Evolutionary conservation across 2,888 invertebrate genomes (phyloP), one percentile per base, ranked within the genome.

Genomic region (Drosophila flavopinicola): DNA sequence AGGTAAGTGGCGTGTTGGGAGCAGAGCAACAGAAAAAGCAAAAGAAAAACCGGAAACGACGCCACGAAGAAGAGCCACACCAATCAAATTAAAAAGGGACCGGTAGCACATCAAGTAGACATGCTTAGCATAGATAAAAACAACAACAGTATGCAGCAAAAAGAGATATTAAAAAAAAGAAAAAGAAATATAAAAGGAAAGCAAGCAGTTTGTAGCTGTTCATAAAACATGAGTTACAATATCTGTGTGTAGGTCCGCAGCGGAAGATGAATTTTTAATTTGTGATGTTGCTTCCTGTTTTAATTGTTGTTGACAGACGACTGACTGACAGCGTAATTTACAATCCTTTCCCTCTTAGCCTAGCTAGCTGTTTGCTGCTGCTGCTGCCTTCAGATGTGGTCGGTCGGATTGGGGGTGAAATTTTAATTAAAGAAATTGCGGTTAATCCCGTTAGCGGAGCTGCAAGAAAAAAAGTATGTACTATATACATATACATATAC

Each of bases 381-480:
- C 4, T n/a, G n/a, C n/a, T 20, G 29, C 58, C 33, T 13, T 59
- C 17, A 72, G 53, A 49, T 56, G 51, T 65, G 49, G 17, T 42
- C n/a, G 20, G 20, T 20, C 38, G 53, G 53, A 53, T 10, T 33
- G 49, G 59, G 63, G 61, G 75, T 72, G 76, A 82, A 83, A 75
- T 88, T 82, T 89, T 88, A 89, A 89, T 89, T 89, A 88, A 88
- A 88, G 87, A 89, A 88, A 88, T 89, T 88, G 88, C 84, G 82
- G 87, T 77, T 88, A 89, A 89, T 88, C 86, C 86, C 83, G 88
- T 88, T 89, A 78, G 77, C 86, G 70, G 68, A 30, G 30, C 38
- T 32, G 15, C 37, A 42, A 48, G 38, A 60, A 33, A 17, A 48
- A 48, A 38, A 29, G 15, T 39, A 17, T 20, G 20, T 20, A n/a